A percentile compares a stretch with the other conserved stretches of the same genome.
Evolutionary conservation across 2,113 vertebrate genomes (phyloP).

Genomic region (Leucopsar rothschildi): DNA sequence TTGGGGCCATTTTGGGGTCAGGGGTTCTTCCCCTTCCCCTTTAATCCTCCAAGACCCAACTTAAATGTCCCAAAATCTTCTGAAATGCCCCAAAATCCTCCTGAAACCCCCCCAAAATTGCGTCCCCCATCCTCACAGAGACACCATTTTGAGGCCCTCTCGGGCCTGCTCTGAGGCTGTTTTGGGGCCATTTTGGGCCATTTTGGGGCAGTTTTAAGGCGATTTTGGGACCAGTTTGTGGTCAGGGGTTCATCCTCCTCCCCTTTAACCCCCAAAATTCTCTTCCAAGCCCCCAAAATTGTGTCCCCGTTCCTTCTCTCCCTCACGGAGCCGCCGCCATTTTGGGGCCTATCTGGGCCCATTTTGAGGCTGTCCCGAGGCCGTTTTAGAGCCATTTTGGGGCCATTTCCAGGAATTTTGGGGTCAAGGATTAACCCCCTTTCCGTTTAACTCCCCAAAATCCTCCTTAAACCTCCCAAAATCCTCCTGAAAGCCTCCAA

Average conservation of each 20-base stretch:
- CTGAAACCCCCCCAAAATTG: no score
- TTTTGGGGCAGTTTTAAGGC: no score
- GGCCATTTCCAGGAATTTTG: not conserved
- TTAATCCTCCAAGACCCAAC: not conserved
- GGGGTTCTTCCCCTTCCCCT: not conserved
- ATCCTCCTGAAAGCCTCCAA: not conserved
- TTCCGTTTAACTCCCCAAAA: no score
- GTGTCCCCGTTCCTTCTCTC: not conserved
- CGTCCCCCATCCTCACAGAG: no score
- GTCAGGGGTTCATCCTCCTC: not conserved
- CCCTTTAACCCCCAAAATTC: not conserved
- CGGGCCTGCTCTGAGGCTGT: no score
- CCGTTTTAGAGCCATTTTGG: not conserved
- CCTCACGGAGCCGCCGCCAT: no score
- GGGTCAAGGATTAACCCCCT: no score
- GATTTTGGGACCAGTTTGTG: not conserved
- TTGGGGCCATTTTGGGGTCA: not conserved
- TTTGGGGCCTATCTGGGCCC: no score
- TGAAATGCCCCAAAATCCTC: not conserved
- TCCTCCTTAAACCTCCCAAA: no score
- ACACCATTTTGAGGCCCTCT: not conserved
- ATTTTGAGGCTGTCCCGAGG: no score
- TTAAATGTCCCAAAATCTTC: not conserved
- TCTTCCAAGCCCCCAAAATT: not conserved
- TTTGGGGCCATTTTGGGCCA: not conserved